Evolutionary conservation across 2,113 vertebrate species (phyloP).

Genomic region (Nycticebus coucang): DNA sequence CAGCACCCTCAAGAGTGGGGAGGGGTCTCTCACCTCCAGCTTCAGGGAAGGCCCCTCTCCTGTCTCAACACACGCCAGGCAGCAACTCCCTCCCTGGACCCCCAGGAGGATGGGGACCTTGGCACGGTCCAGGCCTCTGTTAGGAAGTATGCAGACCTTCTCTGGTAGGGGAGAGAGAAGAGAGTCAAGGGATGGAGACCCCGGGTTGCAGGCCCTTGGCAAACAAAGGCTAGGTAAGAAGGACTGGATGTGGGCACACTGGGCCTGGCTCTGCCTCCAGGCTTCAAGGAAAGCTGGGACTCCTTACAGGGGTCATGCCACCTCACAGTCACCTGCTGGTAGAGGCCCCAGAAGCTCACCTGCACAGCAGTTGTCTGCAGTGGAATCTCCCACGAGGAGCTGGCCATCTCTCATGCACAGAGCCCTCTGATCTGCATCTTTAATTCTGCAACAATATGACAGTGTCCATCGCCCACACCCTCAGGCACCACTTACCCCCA

Average conservation of each 20-base stretch:
- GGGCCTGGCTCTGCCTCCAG: not conserved
- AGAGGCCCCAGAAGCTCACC: conserved; percentile 6
- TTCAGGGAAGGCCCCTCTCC: conserved; percentile 65
- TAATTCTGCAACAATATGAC: conserved; percentile 69
- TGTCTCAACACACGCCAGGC: conserved; percentile 72
- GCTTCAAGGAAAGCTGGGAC: not conserved
- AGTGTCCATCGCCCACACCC: not conserved
- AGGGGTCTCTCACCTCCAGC: conserved; percentile 69
- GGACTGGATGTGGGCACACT: not conserved
- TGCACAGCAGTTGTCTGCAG: conserved; percentile 20
- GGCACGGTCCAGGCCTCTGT: conserved; percentile 64
- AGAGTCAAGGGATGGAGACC: not conserved
- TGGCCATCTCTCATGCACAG: conserved; percentile 42
- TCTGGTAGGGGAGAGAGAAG: conserved; percentile 55
- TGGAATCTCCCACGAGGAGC: conserved; percentile 67
- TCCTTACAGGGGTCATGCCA: not conserved
- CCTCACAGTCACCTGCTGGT: not conserved
- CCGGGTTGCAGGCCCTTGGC: not conserved
- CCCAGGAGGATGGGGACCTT: conserved; percentile 77
- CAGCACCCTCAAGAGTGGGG: not conserved
- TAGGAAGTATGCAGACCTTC: conserved; percentile 77
- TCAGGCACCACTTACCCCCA: not conserved
- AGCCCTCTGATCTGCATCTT: conserved; percentile 58
- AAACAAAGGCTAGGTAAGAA: not conserved
- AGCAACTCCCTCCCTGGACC: conserved; percentile 68